phyloP scores from a whole-genome alignment of 2,113 vertebrate genomes.

The Phylloscopus trochilus region DNA sequence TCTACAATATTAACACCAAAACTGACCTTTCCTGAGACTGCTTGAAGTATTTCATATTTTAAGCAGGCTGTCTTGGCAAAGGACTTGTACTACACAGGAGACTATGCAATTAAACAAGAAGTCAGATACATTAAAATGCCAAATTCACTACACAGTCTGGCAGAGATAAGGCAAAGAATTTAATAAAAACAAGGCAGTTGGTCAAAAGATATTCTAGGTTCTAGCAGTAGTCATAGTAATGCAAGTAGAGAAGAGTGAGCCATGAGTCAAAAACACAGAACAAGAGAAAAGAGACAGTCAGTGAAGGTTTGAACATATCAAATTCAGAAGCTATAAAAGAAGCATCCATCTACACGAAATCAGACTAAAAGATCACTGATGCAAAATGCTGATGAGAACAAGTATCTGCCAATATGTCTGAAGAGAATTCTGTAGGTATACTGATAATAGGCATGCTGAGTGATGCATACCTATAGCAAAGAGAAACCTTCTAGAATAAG shows the following conservation, averaged over 20 bases:
- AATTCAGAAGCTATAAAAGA: not conserved
- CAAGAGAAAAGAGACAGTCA: not conserved
- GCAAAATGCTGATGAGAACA: not conserved
- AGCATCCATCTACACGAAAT: not conserved
- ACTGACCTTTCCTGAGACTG: not conserved
- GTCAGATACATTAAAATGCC: not conserved
- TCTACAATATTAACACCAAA: not conserved
- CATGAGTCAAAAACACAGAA: not conserved
- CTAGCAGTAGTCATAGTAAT: not conserved
- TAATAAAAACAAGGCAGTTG: not conserved
- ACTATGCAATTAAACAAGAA: not conserved
- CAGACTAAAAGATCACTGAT: not conserved
- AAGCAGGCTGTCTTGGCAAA: not conserved
- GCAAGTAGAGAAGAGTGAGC: not conserved
- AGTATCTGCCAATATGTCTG: not conserved
- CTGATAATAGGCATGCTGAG: fast-evolving
- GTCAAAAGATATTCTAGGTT: not conserved
- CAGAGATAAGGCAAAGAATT: not conserved
- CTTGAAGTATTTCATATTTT: not conserved
- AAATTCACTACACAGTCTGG: not conserved
- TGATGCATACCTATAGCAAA: not conserved
- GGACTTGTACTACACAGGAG: not conserved
- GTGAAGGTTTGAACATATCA: not conserved
- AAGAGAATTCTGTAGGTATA: not conserved
- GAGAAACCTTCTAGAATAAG: not conserved